These are phyloP conservation scores for Hippocampus mohnikei DNA, from an alignment of 2,113 vertebrate species.

Conservation along the genomic window DNA sequence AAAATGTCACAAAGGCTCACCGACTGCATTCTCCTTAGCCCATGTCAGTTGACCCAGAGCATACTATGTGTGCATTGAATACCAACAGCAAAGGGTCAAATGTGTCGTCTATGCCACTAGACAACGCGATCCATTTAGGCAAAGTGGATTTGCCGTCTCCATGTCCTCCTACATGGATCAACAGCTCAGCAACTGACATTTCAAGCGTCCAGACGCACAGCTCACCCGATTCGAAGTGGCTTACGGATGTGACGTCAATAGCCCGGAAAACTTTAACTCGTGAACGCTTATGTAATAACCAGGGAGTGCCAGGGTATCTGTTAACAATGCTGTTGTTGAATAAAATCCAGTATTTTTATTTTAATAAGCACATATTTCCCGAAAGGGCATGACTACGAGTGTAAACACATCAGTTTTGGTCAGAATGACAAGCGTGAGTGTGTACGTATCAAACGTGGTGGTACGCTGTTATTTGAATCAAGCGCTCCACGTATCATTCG, in stretches of 20 bases:
- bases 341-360: not conserved
- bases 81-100: not conserved
- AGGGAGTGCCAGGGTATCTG: rapidly evolving
- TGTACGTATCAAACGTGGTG: slow-evolving; percentile 11
- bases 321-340: not conserved
- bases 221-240: slow-evolving; percentile 37
- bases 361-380: not conserved
- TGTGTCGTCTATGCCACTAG: not conserved
- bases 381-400: too few species aligned
- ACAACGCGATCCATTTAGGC: not conserved
- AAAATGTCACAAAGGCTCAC: too few species aligned
- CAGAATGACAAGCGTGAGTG: not conserved
- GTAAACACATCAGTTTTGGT: not conserved
- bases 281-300: not conserved
- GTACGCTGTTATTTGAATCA: rapidly evolving
- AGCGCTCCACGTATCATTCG: slow-evolving; percentile 23
- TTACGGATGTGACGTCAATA: slow-evolving; percentile 37
- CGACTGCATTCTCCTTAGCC: not conserved
- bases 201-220: slow-evolving; percentile 16
- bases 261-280: not conserved
- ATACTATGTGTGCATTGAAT: not conserved
- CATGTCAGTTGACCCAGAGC: too few species aligned
- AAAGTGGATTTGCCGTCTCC: not conserved
- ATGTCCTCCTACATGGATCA: not conserved
- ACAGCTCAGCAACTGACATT: slow-evolving; percentile 14